These are phyloP conservation scores for Girardinus metallicus DNA, from an alignment of 2,797 vertebrate species.

Conservation along the genomic window DNA sequence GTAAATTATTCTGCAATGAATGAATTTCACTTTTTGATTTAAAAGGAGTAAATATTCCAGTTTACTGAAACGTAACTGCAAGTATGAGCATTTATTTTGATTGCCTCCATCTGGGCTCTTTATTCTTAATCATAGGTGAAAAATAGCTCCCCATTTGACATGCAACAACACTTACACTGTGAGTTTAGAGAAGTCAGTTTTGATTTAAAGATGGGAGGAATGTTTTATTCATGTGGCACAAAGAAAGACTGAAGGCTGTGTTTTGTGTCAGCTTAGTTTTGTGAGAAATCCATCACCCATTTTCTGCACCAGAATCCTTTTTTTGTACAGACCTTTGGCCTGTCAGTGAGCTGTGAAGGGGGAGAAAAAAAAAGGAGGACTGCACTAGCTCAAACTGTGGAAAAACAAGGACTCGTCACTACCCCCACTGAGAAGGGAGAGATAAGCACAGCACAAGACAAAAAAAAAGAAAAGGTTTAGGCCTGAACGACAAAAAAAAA, in stretches of 20 bases:
- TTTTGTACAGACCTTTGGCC: constrained; percentile 55
- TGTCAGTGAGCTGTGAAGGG: constrained; percentile 30
- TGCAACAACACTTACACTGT: not conserved
- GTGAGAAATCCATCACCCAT: constrained; percentile 17
- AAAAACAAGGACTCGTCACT: constrained; percentile 66
- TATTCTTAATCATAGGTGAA: constrained; percentile 11
- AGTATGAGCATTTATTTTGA: not conserved
- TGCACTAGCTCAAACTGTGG: constrained; percentile 57
- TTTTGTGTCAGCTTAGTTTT: constrained; percentile 32
- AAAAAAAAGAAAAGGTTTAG: constrained; percentile 46
- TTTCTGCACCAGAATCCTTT: constrained; percentile 28
- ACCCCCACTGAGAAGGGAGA: constrained; percentile 17
- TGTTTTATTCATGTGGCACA: constrained; percentile 41
- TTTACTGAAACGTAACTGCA: not conserved
- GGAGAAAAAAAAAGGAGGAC: constrained; percentile 40
- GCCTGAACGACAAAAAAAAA: constrained; percentile 15
- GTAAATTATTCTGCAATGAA: not conserved
- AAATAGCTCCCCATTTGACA: constrained; percentile 15
- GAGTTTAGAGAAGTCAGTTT: constrained; percentile 6
- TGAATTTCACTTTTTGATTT: not conserved
- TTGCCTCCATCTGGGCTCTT: not conserved
- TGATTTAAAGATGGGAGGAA: constrained; percentile 20
- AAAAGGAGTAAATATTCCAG: not conserved
- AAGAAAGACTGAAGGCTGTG: constrained; percentile 38
- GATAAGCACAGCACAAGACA: constrained; percentile 66